Conservation (phyloP, 2,113 vertebrate species). For the Lycocorax pyrrhopterus region DNA sequence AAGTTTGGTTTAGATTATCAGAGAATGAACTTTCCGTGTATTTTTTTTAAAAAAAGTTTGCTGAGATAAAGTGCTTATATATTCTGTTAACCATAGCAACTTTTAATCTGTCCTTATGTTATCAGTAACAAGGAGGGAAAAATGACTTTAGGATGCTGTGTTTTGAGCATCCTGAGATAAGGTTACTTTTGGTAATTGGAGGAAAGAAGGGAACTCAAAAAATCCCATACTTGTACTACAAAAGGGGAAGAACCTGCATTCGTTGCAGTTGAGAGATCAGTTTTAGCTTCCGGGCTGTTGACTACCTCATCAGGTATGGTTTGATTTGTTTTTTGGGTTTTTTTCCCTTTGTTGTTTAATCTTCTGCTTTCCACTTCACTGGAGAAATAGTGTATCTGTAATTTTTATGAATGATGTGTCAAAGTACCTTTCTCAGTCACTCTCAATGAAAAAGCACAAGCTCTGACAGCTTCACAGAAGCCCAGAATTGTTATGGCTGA, state of each 20-base stretch:
- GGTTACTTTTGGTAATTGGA: neutral
- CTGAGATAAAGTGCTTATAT: neutral
- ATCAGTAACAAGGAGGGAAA: neutral
- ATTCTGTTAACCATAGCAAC: neutral
- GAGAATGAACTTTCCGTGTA: neutral
- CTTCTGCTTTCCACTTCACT: neutral
- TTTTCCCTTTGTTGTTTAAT: fast-evolving
- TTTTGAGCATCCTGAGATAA: neutral
- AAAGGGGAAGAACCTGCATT: neutral
- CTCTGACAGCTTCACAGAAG: neutral
- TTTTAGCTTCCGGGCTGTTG: neutral
- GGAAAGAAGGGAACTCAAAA: neutral
- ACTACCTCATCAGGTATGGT: neutral
- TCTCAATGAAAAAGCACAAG: neutral
- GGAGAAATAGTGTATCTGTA: neutral
- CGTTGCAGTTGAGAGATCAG: neutral
- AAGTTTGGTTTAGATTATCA: neutral
- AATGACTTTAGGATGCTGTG: neutral
- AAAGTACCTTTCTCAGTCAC: neutral
- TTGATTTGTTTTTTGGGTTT: neutral
- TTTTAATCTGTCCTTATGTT: neutral
- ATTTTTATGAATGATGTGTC: neutral
- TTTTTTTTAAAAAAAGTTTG: neutral
- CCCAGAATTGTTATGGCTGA: neutral
- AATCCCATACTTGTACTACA: neutral